These are phyloP conservation scores for Isotomurus palustris DNA, from an alignment of 2,888 invertebrate genomes.

Conservation along the genomic window DNA sequence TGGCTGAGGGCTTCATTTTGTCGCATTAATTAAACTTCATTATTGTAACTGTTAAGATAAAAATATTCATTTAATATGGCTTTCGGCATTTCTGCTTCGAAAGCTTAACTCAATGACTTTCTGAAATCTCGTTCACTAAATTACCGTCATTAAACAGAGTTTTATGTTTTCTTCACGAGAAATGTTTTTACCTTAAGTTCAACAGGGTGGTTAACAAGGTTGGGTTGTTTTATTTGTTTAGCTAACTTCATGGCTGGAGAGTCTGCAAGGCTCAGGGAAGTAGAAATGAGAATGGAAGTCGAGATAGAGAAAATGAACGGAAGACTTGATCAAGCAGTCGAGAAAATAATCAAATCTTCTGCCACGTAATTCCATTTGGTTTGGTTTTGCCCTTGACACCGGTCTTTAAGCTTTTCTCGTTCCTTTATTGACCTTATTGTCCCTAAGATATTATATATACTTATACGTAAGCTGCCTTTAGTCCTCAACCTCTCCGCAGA, in stretches of 20 bases:
- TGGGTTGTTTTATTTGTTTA: conserved; percentile 1
- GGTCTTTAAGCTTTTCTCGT: no score
- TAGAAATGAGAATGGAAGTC: conserved; percentile 35
- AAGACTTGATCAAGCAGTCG: conserved; percentile 33
- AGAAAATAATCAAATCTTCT: conserved; percentile 40
- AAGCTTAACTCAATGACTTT: no score
- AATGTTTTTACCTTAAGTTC: neutral
- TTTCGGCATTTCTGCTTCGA: no score
- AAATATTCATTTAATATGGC: neutral
- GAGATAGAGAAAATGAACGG: conserved; percentile 37
- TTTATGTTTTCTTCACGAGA: neutral
- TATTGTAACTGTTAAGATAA: neutral
- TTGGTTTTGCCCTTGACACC: no score
- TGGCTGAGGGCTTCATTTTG: no score
- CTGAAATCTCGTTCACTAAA: no score
- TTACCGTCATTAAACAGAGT: no score
- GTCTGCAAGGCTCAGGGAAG: conserved; percentile 28
- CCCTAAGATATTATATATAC: no score
- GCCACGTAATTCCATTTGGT: conserved; percentile 33
- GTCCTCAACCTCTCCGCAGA: no score
- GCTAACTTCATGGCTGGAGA: conserved; percentile 30
- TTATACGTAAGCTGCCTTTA: no score
- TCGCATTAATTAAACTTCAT: no score
- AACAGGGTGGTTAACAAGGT: neutral
- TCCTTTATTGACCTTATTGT: no score